phyloP scores from a whole-genome alignment of 2,888 invertebrate genomes.

The Drosophila nr. medialis region DNA sequence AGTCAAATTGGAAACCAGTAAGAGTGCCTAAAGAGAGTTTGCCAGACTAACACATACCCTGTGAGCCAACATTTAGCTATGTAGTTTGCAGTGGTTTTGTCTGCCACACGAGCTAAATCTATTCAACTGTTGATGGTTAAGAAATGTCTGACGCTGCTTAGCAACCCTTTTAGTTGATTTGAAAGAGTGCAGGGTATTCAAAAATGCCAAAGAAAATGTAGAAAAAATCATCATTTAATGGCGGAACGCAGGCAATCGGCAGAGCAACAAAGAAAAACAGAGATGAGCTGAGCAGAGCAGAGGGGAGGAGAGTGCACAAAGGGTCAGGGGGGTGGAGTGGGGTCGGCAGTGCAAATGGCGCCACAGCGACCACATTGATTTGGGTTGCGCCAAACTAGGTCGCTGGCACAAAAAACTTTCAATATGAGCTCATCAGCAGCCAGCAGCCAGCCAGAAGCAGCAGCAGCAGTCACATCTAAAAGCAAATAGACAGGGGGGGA shows the following conservation, averaged over 20 bases:
- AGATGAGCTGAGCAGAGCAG: conserved; percentile 6
- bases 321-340: conserved; percentile 4
- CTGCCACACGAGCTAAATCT: not conserved
- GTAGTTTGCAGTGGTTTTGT: not conserved
- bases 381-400: conserved; percentile 80
- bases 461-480: conserved; percentile 40
- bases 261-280: conserved; percentile 1
- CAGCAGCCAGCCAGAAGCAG: conserved; percentile 39
- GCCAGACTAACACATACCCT: not conserved
- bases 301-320: conserved; percentile 58
- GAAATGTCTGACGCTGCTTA: not conserved
- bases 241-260: not conserved
- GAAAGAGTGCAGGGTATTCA: conserved; percentile 6
- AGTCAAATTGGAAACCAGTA: conserved; percentile 48
- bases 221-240: conserved; percentile 50
- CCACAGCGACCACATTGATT: conserved; percentile 81
- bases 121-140: not conserved
- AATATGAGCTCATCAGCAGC: conserved; percentile 76
- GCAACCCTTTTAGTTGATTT: not conserved
- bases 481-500: conserved; percentile 11
- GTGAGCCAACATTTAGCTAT: too few species aligned
- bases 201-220: conserved; percentile 34
- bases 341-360: conserved; percentile 75
- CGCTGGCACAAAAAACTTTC: conserved; percentile 72
- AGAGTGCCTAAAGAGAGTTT: conserved; percentile 1